Conservation (phyloP, 1,140 invertebrate genomes). For the Temnothorax longispinosus region DNA sequence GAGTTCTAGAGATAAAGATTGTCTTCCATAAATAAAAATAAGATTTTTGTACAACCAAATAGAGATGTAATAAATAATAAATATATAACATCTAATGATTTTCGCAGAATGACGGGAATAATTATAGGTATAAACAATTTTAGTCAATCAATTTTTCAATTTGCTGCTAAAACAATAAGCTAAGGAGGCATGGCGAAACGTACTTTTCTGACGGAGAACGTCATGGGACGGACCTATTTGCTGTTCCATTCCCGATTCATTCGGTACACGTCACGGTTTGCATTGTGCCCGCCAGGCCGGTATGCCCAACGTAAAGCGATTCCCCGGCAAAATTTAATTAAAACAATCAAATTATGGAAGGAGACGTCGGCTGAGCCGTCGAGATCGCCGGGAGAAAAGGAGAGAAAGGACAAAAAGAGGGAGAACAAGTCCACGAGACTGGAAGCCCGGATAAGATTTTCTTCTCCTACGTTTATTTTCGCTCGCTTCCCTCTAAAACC, state of each 20-base stretch:
- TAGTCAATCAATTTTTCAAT: conserved; percentile 27
- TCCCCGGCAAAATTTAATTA: conserved; percentile 85
- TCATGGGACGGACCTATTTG: conserved; percentile 72
- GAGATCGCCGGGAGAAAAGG: conserved; percentile 73
- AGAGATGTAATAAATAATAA: background rate
- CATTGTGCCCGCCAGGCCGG: conserved; percentile 82
- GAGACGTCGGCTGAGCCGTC: conserved; percentile 81
- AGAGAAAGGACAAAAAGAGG: conserved; percentile 72
- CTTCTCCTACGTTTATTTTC: conserved; percentile 80
- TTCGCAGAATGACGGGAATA: background rate
- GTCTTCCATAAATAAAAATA: background rate
- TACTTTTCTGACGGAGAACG: conserved; percentile 35
- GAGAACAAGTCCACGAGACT: conserved; percentile 71
- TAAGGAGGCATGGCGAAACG: background rate
- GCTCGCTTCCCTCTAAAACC: conserved; percentile 58
- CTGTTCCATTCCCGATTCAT: conserved; percentile 81
- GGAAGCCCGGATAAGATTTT: conserved; percentile 81
- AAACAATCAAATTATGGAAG: conserved; percentile 86
- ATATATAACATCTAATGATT: background rate
- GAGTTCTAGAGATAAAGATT: background rate
- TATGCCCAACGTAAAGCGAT: conserved; percentile 85
- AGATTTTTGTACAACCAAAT: background rate
- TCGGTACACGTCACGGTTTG: conserved; percentile 84
- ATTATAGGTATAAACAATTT: background rate
- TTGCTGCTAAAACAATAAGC: conserved; percentile 15